Conservation (phyloP, 2,888 invertebrate genomes). For the Holacanthella duospinosa region DNA sequence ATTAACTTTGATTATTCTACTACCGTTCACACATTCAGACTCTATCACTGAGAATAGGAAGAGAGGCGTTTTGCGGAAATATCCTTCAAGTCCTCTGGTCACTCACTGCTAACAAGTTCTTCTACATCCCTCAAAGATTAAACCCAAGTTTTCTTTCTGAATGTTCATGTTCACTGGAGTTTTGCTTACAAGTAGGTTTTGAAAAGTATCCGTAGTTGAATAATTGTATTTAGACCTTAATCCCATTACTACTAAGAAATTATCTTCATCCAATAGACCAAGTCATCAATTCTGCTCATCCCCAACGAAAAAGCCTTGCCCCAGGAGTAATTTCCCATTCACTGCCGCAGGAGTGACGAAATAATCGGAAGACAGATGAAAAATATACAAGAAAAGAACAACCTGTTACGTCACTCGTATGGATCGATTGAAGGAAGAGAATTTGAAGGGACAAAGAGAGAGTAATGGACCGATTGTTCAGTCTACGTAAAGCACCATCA, state of each 20-base stretch:
- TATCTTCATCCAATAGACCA: too few species aligned
- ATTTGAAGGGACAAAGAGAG: background rate
- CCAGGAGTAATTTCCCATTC: too few species aligned
- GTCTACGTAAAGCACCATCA: background rate
- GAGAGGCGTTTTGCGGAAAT: background rate
- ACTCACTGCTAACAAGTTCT: too few species aligned
- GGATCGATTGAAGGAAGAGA: background rate
- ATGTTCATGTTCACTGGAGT: background rate
- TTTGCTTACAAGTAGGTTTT: background rate
- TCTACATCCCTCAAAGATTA: background rate
- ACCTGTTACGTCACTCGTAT: background rate
- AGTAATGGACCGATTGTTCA: background rate
- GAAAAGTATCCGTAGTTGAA: background rate
- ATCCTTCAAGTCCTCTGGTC: background rate
- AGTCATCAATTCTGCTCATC: too few species aligned
- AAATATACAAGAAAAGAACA: background rate
- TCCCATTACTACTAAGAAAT: background rate
- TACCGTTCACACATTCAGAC: too few species aligned
- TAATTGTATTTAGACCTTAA: background rate
- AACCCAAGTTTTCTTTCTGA: background rate
- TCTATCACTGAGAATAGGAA: too few species aligned
- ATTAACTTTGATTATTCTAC: too few species aligned
- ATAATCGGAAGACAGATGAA: background rate
- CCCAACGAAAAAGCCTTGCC: too few species aligned
- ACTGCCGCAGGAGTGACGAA: too few species aligned